Evolutionary conservation across 2,113 vertebrate genomes (phyloP).

Genomic region (Tenebrosternarchus preto): DNA sequence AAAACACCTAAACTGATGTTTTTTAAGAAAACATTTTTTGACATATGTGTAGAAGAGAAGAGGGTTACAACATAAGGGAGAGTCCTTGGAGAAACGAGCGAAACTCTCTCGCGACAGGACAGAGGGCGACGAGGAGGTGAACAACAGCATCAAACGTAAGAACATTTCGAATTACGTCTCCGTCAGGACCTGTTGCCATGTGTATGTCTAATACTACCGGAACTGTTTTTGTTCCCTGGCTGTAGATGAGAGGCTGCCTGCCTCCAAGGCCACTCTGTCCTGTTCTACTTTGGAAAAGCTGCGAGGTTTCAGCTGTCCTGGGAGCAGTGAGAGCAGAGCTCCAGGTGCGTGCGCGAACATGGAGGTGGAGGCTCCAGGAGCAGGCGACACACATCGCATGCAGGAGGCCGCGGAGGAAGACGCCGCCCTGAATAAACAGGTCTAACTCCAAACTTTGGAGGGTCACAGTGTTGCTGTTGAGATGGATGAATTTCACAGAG

Average conservation of each 20-base stretch:
- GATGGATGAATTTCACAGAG: too few relatives aligned
- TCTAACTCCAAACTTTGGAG: neutral
- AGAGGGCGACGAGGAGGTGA: slow-evolving; percentile 9
- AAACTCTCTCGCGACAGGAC: slow-evolving; percentile 52
- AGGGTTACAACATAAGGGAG: slow-evolving; percentile 33
- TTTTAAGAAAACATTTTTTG: neutral
- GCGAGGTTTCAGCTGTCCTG: slow-evolving; percentile 64
- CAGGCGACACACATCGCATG: neutral
- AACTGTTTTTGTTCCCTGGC: neutral
- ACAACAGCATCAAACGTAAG: slow-evolving; percentile 56
- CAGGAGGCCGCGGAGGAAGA: slow-evolving; percentile 45
- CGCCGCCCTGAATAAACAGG: slow-evolving; percentile 12
- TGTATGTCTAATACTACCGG: too few relatives aligned
- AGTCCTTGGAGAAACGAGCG: slow-evolving; percentile 61
- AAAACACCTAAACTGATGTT: neutral
- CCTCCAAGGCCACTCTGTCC: slow-evolving; percentile 50
- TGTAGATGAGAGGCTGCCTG: slow-evolving; percentile 42
- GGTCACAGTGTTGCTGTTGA: too few relatives aligned
- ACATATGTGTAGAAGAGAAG: slow-evolving; percentile 46
- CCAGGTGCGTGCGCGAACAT: neutral
- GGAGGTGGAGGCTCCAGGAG: neutral
- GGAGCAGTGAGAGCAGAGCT: slow-evolving; percentile 28
- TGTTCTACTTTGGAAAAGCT: slow-evolving; percentile 68
- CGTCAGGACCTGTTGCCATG: too few relatives aligned
- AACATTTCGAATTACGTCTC: neutral